Evolutionary conservation across 2,888 invertebrate species (phyloP), one percentile per base, ranked within the genome.

Genomic region (Epirrhoe tristata): DNA sequence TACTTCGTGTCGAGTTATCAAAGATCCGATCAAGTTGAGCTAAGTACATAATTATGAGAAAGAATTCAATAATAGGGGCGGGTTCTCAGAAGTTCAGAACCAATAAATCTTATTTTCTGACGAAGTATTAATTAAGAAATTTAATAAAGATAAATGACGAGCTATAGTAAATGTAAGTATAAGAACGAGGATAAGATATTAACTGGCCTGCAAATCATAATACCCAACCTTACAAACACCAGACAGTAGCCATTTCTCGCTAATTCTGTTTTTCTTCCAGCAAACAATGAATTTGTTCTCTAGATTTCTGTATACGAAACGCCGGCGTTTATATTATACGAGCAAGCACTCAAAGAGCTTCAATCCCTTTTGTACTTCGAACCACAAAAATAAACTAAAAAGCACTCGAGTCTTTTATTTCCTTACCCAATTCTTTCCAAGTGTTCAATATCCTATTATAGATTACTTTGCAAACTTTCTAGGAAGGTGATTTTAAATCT

Each of bases 251-350:
- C 17, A 55, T 51, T 64, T 67, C 67, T 68, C 46, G 58, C 57
- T 65, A 68, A 62, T 65, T 68, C 68, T 68, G 64, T 64, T 64
- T 61, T 65, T 62, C 68, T 60, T 55, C 53, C 55, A 54, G 31
- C 62, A 59, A 67, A 61, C 68, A 64, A 68, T 68, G 64, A 64
- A 64, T 56, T 54, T 58, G 58, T 68, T 62, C 58, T 58, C 46
- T 53, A 57, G 46, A 63, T 62, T 65, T 66, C 55, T 66, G 50
- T 58, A 66, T 70, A 70, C 59, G 65, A 73, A 74, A 87, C 91
- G 91, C 91, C 89, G 90, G 90, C 90, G 90, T 90, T 88, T 87
- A 83, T 72, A 77, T 83, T 77, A 83, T 83, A 86, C 87, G 84
- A 82, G 77, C 77, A 76, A 72, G 72, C 77, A 64, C 77, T 76